Conservation (phyloP, 2,888 invertebrate species). For the Euzetes globulus region DNA sequence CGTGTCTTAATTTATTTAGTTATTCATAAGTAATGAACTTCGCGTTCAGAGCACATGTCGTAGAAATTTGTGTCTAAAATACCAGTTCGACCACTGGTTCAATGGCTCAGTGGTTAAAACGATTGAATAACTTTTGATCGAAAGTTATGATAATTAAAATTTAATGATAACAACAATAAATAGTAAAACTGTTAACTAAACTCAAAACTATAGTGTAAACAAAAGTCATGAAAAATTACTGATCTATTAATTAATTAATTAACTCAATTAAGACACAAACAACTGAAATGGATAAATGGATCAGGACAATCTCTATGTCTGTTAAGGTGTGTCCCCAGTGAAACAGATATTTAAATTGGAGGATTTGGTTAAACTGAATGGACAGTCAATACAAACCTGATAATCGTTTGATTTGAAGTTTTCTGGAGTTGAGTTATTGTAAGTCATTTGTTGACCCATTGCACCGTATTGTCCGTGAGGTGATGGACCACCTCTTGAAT, state of each 20-base stretch:
- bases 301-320: background rate
- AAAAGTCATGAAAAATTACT: background rate
- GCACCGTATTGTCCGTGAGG: conserved; percentile 21
- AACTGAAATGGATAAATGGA: background rate
- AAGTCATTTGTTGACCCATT: conserved; percentile 21
- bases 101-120: background rate
- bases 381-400: conserved; percentile 13
- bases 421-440: conserved; percentile 4
- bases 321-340: background rate
- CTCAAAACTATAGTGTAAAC: background rate
- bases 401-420: background rate
- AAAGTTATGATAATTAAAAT: background rate
- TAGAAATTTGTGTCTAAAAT: background rate
- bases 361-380: background rate
- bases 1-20: background rate
- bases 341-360: background rate
- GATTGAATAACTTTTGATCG: background rate
- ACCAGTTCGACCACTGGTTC: background rate
- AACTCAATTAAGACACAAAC: background rate
- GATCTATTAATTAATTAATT: background rate
- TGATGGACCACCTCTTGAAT: conserved; percentile 5
- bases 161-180: background rate
- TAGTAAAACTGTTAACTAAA: background rate
- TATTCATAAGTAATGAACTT: too few species aligned
- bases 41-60: background rate